Evolutionary conservation across 2,113 vertebrate species (phyloP).

Genomic region (Apteryx mantelli): DNA sequence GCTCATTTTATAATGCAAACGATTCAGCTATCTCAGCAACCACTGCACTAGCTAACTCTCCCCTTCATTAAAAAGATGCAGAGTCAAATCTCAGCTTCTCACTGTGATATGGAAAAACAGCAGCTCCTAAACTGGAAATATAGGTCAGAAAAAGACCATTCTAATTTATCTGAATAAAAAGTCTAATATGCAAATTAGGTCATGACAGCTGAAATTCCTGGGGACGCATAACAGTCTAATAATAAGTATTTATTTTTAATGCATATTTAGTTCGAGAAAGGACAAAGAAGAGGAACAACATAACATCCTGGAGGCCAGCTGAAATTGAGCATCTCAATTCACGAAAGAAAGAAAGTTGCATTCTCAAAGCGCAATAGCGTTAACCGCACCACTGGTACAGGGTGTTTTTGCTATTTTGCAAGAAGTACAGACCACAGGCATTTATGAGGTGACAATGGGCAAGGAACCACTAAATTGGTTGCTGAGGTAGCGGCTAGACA

Average conservation of each 20-base stretch:
- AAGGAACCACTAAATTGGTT: neutral
- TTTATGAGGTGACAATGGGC: neutral
- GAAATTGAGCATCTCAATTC: neutral
- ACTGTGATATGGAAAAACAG: neutral
- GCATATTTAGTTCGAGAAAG: conserved; percentile 11
- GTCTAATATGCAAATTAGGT: conserved; percentile 20
- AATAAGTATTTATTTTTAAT: conserved; percentile 46
- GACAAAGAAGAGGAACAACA: neutral
- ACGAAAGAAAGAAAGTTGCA: neutral
- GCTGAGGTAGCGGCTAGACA: neutral
- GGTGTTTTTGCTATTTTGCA: neutral
- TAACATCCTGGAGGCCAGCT: neutral
- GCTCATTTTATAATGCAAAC: neutral
- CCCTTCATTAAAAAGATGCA: conserved; percentile 41
- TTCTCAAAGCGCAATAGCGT: neutral
- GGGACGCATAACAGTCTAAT: neutral
- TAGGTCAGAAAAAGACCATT: conserved; percentile 46
- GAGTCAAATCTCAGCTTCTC: conserved; percentile 22
- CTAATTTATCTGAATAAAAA: conserved; percentile 19
- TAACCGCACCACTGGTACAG: neutral
- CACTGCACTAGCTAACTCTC: neutral
- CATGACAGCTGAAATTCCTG: conserved; percentile 23
- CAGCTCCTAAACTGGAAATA: conserved; percentile 43
- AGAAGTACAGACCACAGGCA: neutral
- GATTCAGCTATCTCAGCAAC: conserved; percentile 22